phyloP scores from a whole-genome alignment of 1,140 invertebrate genomes.

The Pogonomyrmex californicus region DNA sequence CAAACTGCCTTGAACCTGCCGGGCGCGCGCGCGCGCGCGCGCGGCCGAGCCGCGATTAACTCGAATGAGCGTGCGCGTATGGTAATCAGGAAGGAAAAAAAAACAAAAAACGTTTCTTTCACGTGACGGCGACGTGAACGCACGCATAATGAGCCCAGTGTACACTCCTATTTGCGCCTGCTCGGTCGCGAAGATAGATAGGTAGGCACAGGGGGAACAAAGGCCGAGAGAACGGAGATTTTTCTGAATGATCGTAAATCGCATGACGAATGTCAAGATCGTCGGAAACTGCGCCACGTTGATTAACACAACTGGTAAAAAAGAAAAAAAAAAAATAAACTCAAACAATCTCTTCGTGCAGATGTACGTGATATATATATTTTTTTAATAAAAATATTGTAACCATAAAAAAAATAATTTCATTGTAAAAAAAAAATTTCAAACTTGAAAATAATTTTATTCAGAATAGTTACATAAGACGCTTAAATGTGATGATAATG shows the following conservation, averaged over 20 bases:
- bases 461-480: too few species aligned
- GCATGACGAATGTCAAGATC: background rate
- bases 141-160: constrained; percentile 51
- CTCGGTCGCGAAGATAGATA: background rate
- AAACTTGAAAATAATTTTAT: too few species aligned
- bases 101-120: constrained; percentile 63
- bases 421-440: too few species aligned
- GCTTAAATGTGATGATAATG: too few species aligned
- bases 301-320: background rate
- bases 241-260: constrained; percentile 11
- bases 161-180: background rate
- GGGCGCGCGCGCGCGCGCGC: background rate
- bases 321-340: background rate
- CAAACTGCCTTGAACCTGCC: constrained; percentile 44
- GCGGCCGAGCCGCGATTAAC: constrained; percentile 3
- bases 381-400: background rate
- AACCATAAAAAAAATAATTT: background rate
- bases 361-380: background rate
- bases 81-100: constrained; percentile 70
- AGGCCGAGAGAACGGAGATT: background rate
- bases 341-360: background rate
- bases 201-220: constrained; percentile 16
- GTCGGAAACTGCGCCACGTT: background rate
- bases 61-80: constrained; percentile 52
- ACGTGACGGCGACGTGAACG: constrained; percentile 68